Conservation (phyloP, 2,113 vertebrate genomes). For the Struthidea cinerea region DNA sequence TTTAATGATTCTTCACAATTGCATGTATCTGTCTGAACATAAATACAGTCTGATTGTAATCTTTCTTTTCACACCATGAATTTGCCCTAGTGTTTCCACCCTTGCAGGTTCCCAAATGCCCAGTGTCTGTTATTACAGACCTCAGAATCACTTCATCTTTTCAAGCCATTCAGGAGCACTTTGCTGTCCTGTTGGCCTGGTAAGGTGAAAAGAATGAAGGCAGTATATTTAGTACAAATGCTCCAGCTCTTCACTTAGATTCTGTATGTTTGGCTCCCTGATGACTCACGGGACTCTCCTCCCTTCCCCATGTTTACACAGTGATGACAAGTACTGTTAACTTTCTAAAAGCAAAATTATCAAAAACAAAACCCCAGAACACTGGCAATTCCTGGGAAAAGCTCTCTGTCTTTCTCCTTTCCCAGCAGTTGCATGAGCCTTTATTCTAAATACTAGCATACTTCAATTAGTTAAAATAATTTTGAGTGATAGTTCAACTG, state of each 20-base stretch:
- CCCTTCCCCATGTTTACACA: slow-evolving; percentile 21
- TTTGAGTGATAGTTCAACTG: slow-evolving; percentile 24
- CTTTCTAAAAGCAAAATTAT: slow-evolving; percentile 29
- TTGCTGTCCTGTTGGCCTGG: neutral
- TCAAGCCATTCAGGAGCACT: neutral
- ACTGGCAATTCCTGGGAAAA: neutral
- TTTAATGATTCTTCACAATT: slow-evolving; percentile 71
- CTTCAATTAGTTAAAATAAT: slow-evolving; percentile 55
- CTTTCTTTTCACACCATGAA: slow-evolving; percentile 57
- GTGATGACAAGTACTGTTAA: slow-evolving; percentile 35
- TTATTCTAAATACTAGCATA: neutral
- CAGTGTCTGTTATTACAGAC: neutral
- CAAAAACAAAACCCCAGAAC: neutral
- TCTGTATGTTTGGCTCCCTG: neutral
- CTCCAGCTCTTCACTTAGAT: neutral
- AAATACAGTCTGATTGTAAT: neutral
- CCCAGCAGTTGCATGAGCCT: neutral
- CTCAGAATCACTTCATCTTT: neutral
- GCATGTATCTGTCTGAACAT: slow-evolving; percentile 62
- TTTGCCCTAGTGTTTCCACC: slow-evolving; percentile 34
- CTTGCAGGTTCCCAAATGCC: slow-evolving; percentile 17
- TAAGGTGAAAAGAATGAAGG: neutral
- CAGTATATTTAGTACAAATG: neutral
- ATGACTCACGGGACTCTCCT: slow-evolving; percentile 48
- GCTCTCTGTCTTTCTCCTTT: neutral